Percentiles rank a stretch among this genome's conserved stretches.
Evolutionary conservation across 2,888 invertebrate species (phyloP).

Genomic region (Drosophila atripex): DNA sequence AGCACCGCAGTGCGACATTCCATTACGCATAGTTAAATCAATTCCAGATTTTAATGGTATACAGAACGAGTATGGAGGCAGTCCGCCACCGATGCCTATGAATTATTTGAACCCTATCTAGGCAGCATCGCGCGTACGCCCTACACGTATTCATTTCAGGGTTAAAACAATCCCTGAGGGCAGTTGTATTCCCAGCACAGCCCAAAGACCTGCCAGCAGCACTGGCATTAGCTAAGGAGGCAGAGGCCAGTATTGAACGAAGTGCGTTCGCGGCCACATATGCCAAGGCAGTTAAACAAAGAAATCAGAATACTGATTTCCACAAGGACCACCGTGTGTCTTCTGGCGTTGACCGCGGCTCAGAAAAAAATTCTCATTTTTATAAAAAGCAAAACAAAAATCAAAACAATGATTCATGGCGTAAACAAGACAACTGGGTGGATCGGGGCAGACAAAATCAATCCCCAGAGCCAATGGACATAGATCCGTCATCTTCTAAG

Average conservation of each 20-base stretch:
- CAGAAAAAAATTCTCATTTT: slow-evolving; percentile 13
- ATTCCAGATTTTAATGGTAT: slow-evolving; percentile 16
- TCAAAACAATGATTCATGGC: neutral
- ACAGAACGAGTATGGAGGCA: slow-evolving; percentile 24
- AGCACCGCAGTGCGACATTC: slow-evolving; percentile 1
- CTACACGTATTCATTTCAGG: no score
- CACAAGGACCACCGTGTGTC: neutral
- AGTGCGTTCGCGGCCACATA: slow-evolving; percentile 11
- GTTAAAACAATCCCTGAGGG: no score
- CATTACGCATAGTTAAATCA: slow-evolving; percentile 9
- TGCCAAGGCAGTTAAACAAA: neutral
- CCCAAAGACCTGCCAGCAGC: slow-evolving; percentile 15
- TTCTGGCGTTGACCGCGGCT: neutral
- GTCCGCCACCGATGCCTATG: slow-evolving; percentile 26
- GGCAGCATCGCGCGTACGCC: slow-evolving; percentile 15
- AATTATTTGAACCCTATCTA: slow-evolving; percentile 12
- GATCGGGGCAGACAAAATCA: slow-evolving; percentile 1
- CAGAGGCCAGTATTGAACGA: slow-evolving; percentile 7
- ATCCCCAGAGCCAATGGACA: slow-evolving; percentile 22
- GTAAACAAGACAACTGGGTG: slow-evolving; percentile 2
- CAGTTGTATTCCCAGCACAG: slow-evolving; percentile 5
- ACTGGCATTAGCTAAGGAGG: slow-evolving; percentile 11
- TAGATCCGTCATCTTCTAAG: slow-evolving; percentile 11
- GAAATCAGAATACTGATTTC: neutral
- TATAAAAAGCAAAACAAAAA: neutral